Evolutionary conservation across 1,140 invertebrate genomes (phyloP).

Genomic region (Stenopsyche tienmushanensis): DNA sequence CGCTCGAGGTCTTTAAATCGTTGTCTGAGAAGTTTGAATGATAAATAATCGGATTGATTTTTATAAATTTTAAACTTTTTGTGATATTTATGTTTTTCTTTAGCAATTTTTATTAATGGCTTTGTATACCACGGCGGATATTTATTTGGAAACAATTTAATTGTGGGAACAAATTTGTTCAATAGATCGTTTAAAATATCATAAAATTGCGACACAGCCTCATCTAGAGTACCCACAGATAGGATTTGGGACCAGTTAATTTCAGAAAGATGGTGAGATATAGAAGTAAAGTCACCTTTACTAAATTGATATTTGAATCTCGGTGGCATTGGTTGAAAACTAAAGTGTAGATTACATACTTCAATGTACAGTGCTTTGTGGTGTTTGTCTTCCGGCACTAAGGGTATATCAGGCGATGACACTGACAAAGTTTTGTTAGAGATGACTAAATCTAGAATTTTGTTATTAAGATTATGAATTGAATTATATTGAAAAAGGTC

Average conservation of each 20-base stretch:
- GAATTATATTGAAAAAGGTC: background rate
- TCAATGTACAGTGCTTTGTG: background rate
- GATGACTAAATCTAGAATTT: slow-evolving; percentile 4
- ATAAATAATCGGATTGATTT: slow-evolving; percentile 21
- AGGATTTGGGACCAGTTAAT: background rate
- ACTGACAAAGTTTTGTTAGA: slow-evolving; percentile 1
- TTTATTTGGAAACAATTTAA: background rate
- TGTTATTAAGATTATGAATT: slow-evolving; percentile 2
- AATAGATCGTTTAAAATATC: background rate
- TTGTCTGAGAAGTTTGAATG: slow-evolving; percentile 22
- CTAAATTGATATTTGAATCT: slow-evolving; percentile 1
- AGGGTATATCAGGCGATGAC: background rate
- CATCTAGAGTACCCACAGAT: background rate
- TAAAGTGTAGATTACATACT: background rate
- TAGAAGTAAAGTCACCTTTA: slow-evolving; percentile 6
- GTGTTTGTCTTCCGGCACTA: slow-evolving; percentile 8
- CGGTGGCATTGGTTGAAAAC: background rate
- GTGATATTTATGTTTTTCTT: slow-evolving; percentile 16
- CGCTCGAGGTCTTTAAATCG: slow-evolving; percentile 8
- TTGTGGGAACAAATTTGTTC: background rate
- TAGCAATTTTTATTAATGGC: background rate
- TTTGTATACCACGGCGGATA: slow-evolving; percentile 16
- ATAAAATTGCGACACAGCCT: slow-evolving; percentile 6
- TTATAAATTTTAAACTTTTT: slow-evolving; percentile 16
- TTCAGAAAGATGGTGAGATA: background rate